Percentiles rank a stretch among this genome's conserved stretches.
These are phyloP conservation scores for Galaxias olidus DNA, from an alignment of 2,797 vertebrate genomes.

Conservation along the genomic window DNA sequence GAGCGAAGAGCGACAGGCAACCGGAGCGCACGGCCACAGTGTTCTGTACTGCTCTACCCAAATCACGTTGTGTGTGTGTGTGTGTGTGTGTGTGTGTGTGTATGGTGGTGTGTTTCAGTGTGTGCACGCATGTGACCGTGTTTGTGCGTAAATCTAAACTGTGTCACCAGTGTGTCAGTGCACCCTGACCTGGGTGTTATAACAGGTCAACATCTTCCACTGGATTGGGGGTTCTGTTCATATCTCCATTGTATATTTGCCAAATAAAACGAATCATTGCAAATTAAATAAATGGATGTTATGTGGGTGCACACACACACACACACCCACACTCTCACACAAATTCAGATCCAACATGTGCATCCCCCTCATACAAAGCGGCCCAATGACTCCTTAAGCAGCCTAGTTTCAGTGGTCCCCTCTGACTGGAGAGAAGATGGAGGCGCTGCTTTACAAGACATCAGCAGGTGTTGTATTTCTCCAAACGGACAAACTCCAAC, in stretches of 20 bases:
- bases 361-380: too few relatives aligned
- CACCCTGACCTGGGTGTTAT: conserved; percentile 54
- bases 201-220: too few relatives aligned
- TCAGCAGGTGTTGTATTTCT: conserved; percentile 75
- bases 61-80: too few relatives aligned
- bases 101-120: neutral
- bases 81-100: conserved; percentile 6
- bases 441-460: conserved; percentile 65
- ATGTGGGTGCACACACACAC: neutral
- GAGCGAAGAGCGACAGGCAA: conserved; percentile 61
- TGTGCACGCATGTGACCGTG: conserved; percentile 24
- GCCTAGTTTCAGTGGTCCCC: conserved; percentile 68
- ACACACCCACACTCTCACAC: conserved; percentile 2
- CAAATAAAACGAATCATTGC: too few relatives aligned
- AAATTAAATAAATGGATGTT: too few relatives aligned
- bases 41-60: conserved; percentile 32
- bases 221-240: neutral
- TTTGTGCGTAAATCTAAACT: conserved; percentile 54
- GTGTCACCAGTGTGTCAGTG: conserved; percentile 65
- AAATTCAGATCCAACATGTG: conserved; percentile 31
- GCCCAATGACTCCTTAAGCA: conserved; percentile 69
- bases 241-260: too few relatives aligned
- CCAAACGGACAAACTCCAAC: conserved; percentile 63
- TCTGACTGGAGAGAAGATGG: conserved; percentile 56
- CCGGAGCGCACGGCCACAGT: conserved; percentile 55